Evolutionary conservation across 2,888 invertebrate genomes (phyloP).

Genomic region (Scaptodrosophila latifasciaeformis): DNA sequence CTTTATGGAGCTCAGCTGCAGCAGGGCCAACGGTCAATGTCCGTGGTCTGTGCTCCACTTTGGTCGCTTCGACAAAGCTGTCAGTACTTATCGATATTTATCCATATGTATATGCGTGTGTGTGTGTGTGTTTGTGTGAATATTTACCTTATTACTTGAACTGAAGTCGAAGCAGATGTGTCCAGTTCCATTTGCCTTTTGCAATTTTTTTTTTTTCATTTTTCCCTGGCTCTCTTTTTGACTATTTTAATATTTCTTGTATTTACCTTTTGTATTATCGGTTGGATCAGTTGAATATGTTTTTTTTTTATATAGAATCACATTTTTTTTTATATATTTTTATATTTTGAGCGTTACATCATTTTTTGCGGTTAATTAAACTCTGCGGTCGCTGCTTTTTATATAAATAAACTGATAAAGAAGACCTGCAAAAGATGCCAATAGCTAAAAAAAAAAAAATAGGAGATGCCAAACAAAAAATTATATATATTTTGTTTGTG

Average conservation of each 20-base stretch:
- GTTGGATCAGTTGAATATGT: slow-evolving; percentile 15
- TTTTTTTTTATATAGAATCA: slow-evolving; percentile 2
- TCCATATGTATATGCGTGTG: slow-evolving; percentile 2
- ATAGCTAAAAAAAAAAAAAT: no score
- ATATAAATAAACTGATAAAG: slow-evolving; percentile 44
- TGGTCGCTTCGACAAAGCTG: slow-evolving; percentile 18
- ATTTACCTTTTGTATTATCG: slow-evolving; percentile 42
- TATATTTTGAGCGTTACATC: slow-evolving; percentile 11
- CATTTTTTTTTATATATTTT: no score
- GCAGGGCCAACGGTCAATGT: slow-evolving; percentile 17
- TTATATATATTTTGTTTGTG: no score
- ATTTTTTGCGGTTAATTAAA: slow-evolving; percentile 48
- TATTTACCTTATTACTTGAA: slow-evolving; percentile 33
- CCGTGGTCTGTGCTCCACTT: not conserved
- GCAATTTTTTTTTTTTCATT: slow-evolving; percentile 5
- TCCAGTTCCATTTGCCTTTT: not conserved
- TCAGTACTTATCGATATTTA: slow-evolving; percentile 19
- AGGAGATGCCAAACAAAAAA: no score
- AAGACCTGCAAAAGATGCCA: no score
- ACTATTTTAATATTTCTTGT: slow-evolving; percentile 8
- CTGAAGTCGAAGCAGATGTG: no score
- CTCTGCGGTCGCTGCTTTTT: slow-evolving; percentile 31
- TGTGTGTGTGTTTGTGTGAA: slow-evolving; percentile 17
- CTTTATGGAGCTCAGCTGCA: slow-evolving; percentile 3
- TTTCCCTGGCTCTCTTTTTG: slow-evolving; percentile 6